Base-by-base conservation (phyloP, 2,113 vertebrate genomes). In the Microtus richardsoni region DNA sequence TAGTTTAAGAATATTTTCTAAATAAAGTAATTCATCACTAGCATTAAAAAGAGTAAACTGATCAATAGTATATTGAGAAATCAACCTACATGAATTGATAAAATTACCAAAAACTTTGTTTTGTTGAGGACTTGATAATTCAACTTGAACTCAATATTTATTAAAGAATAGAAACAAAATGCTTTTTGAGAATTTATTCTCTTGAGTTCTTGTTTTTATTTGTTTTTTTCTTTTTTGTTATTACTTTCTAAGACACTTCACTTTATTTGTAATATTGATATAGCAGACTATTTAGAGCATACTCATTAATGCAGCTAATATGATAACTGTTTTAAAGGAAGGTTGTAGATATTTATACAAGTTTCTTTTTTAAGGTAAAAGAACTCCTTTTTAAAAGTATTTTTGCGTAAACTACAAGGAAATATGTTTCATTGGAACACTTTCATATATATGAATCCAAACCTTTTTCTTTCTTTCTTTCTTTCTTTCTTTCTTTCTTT, bases 21-120 rank as follows among this genome's bases (percentile, higher is more conserved):
- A 70, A 26, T 49, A 49, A 36, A 14, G 41, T 22, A 85, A 33
- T 64, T 33, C 79, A 14, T 80, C 49, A 88, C 22, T 5, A 58
- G 1, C 49, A 86, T 73, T 24, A 78, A 91, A 28, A 36, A 54
- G 0, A 68, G 39, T 47, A 22, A 9, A 74, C 2, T 64, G 58
- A 83, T 39, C 10, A 41, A 62, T 60, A 41, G 26, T 74, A 52
- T 88, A 89, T 16, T 75, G 17, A 93, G 3, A 95, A 94, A 87
- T 33, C 83, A 17, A 7, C 9, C 28, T 47, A 47, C 33, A 26
- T 54, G 14, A 4, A 71, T 62, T 44, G 36, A 85, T 77, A 73
- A 93, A 93, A 64, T 87, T 83, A 64, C 28, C 5, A 91, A 95
- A 74, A 30, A 22, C n/a, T 52, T 94, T 64, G 2, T 7, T 89